A percentile compares a stretch with the other conserved stretches of the same genome.
These are phyloP conservation scores for Notodonta ziczac DNA, from an alignment of 2,888 invertebrate genomes.

Conservation along the genomic window DNA sequence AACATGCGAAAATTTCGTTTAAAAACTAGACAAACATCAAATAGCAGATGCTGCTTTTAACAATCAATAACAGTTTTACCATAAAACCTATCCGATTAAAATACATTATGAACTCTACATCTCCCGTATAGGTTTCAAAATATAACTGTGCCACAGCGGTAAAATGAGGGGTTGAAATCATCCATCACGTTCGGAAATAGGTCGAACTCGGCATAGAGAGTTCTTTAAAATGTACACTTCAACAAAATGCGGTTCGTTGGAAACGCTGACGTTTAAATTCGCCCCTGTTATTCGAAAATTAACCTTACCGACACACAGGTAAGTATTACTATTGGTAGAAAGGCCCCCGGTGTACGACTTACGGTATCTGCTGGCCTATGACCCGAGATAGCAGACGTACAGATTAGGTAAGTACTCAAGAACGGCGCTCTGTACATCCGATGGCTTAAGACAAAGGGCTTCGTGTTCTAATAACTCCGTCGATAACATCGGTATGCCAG, in stretches of 20 bases:
- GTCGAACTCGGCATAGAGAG: constrained; percentile 54
- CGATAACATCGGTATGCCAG: constrained; percentile 52
- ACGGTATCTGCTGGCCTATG: constrained; percentile 75
- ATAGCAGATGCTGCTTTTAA: constrained; percentile 27
- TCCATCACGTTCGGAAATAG: constrained; percentile 67
- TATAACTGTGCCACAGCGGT: constrained; percentile 38
- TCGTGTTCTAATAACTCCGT: constrained; percentile 56
- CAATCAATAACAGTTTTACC: constrained; percentile 17
- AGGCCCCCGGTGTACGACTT: constrained; percentile 43
- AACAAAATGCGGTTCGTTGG: constrained; percentile 52
- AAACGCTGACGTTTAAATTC: constrained; percentile 28
- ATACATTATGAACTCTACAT: constrained; percentile 22
- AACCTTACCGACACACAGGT: constrained; percentile 46
- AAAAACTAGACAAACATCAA: constrained; percentile 27
- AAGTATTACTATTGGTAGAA: constrained; percentile 46
- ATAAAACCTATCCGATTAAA: constrained; percentile 12
- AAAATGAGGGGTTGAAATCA: constrained; percentile 56
- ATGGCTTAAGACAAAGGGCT: constrained; percentile 61
- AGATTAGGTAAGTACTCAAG: constrained; percentile 63
- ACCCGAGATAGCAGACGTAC: constrained; percentile 66
- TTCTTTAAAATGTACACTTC: constrained; percentile 53
- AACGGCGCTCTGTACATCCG: constrained; percentile 57
- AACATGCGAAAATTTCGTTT: constrained; percentile 29
- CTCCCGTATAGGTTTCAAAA: constrained; percentile 31
- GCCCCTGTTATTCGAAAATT: constrained; percentile 44